Base-by-base conservation (phyloP, 2,888 invertebrate species). In the Hanleya hanleyi region DNA sequence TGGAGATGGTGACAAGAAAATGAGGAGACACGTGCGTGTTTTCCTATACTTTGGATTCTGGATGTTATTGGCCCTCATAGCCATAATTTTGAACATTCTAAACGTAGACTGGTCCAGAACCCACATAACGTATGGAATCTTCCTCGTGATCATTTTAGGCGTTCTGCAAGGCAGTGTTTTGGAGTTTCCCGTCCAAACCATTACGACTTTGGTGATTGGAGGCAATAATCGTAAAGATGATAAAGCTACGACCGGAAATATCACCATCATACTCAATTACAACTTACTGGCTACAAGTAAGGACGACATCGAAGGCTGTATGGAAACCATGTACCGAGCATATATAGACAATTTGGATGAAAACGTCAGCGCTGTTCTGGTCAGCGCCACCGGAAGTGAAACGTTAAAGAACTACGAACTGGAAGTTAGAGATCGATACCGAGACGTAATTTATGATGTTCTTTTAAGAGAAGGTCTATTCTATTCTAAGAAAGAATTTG, bases 261-360 rank as follows among this genome's bases (percentile, higher is more conserved):
- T 85, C 33, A 85, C 82, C 2, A 67, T 85, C 33, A 35, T 73
- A 37, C 18, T 69, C 26, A 67, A 72, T 65, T 69, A 77, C 64
- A 75, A 79, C 41, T 68, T 81, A 9, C 67, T 78, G 9, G 81
- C 79, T 0, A 74, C 82, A 2, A 79, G 82, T 50, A 79, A 78
- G 70, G 86, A 85, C 65, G 85, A 86, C 71, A 83, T 86, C 36
- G 83, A 86, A 47, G 85, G 85, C 70, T 84, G 86, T 70, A 74
- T 85, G 47, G 80, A 84, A 47, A 84, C 83, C 6, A 87, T 87
- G 87, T 86, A 81, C 69, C 76, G 83, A 67, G 86, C 85, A 1
- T 87, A 80, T 69, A 86, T 87, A 66, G 83, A 81, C 9, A 87
- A 86, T 70, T 73, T 87, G 22, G 78, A 81, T 62, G 81, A 81